Conservation (phyloP, 2,888 invertebrate genomes). For the Invenusta paracnida region DNA sequence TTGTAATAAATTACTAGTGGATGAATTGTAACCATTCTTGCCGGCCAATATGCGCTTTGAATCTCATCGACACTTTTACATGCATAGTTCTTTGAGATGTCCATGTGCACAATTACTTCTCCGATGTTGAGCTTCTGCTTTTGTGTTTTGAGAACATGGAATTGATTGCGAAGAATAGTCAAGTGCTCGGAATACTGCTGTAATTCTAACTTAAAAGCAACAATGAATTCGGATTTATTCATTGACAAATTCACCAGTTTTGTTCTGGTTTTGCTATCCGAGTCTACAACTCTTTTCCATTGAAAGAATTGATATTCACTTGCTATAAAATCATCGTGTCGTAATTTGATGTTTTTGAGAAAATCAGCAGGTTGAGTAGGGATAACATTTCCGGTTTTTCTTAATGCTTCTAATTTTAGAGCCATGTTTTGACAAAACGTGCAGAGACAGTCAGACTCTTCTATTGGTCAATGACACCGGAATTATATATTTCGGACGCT, state of each 20-base stretch:
- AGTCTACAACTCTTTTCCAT: background rate
- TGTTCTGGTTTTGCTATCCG: background rate
- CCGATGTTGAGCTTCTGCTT: background rate
- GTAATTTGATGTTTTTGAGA: background rate
- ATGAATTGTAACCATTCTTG: background rate
- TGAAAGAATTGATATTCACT: background rate
- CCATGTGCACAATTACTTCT: background rate
- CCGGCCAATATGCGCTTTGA: background rate
- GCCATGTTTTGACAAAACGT: background rate
- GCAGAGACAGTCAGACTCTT: background rate
- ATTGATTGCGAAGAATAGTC: background rate
- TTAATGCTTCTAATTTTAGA: background rate
- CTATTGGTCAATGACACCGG: background rate
- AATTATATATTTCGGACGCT: background rate
- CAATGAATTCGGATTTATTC: background rate
- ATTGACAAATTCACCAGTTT: background rate
- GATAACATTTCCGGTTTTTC: background rate
- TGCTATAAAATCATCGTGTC: background rate
- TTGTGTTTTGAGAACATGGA: background rate
- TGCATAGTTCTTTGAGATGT: background rate
- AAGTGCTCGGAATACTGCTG: background rate
- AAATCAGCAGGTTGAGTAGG: background rate
- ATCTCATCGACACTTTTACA: background rate
- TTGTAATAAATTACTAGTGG: background rate
- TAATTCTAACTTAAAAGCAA: background rate